Percentiles rank a stretch among this genome's conserved stretches.
Conservation (phyloP, 2,797 vertebrate species). For the Oceanodroma leucorhoa region DNA sequence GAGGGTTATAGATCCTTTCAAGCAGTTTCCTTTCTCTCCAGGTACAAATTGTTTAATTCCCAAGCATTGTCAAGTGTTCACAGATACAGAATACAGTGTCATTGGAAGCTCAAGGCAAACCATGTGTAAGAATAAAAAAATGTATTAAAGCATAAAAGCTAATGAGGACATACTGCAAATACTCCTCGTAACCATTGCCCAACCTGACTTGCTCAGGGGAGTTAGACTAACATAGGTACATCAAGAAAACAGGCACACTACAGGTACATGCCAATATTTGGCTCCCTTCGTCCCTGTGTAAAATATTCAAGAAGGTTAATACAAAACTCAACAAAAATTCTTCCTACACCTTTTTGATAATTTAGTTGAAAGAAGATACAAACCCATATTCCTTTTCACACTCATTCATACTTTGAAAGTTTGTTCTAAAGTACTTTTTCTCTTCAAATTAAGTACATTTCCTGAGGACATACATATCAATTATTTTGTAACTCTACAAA, state of each 20-base stretch:
- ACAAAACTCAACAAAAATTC: neutral
- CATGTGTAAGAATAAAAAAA: neutral
- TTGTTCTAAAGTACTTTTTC: constrained; percentile 3
- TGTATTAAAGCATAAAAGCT: neutral
- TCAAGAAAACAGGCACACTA: neutral
- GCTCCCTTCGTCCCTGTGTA: neutral
- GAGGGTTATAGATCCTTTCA: neutral
- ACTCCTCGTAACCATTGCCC: neutral
- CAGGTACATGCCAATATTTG: neutral
- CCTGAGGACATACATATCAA: constrained; percentile 35
- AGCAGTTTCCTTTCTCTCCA: neutral
- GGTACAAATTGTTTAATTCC: neutral
- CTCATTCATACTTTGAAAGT: constrained; percentile 44
- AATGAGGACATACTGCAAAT: neutral
- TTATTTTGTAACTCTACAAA: constrained; percentile 58
- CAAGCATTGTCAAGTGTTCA: neutral
- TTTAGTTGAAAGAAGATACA: neutral
- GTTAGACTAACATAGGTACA: neutral
- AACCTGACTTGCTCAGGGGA: neutral
- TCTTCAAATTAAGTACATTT: constrained; percentile 54
- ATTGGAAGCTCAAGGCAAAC: neutral
- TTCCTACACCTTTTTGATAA: neutral
- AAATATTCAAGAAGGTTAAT: neutral
- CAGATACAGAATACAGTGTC: neutral
- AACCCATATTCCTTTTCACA: neutral